Evolutionary conservation across 2,888 invertebrate species (phyloP), one percentile per base, ranked within the genome.

Genomic region (Apodemia duryi): DNA sequence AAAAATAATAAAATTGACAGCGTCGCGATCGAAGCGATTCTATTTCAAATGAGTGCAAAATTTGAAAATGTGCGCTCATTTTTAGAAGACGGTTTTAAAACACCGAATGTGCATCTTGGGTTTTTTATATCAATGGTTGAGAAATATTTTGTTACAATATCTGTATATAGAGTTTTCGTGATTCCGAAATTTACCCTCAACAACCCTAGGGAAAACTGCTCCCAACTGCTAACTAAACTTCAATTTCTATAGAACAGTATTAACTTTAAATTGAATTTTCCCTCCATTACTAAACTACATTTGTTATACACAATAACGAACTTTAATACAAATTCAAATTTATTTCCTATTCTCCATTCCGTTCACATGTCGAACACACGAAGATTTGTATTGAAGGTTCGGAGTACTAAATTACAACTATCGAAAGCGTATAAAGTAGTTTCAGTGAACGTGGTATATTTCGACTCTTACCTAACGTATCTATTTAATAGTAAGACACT

Each of bases 401-500:
- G 28, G 29, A n/a, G 21, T 63, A 63, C 29, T 66, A 35, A 13
- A 63, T 61, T 66, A 63, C 41, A 32, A 32, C 61, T 52, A 63
- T 61, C 61, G 9, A 63, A 63, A 65, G 7, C 41, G 11, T n/a
- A 49, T 2, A 41, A 63, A 49, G 29, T 54, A 28, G 29, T 54
- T 54, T 29, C 10, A 29, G 54, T 54, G n/a, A 49, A n/a, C 49
- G 49, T 49, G 49, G 49, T 49, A 49, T 49, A 49, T 49, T 49
- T 49, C 49, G 2, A 49, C n/a, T n/a, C n/a, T 49, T 49, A 49
- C n/a, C 6, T n/a, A n/a, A n/a, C n/a, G n/a, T 49, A 49, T 49
- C 49, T 49, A 49, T n/a, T 1, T 4, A 13, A 13, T 13, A 46
- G 2, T 10, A 41, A 41, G 10, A 41, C 7, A 41, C 2, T 41